A percentile compares a stretch with the other conserved stretches of the same genome.
Evolutionary conservation across 2,797 vertebrate genomes (phyloP).

Genomic region (Halcyon chelicuti): DNA sequence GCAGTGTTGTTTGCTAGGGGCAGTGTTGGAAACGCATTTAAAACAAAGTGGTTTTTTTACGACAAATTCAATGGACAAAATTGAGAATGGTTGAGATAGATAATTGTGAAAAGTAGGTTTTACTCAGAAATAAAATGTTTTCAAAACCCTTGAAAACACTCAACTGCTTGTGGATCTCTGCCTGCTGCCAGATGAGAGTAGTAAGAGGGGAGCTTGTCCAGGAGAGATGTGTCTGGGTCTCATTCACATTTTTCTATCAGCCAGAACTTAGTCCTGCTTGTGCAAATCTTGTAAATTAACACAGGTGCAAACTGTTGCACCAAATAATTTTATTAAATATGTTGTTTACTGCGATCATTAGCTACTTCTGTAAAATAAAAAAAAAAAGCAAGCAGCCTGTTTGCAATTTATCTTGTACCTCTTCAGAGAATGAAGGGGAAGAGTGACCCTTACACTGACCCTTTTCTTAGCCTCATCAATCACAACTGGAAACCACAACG

Average conservation of each 20-base stretch:
- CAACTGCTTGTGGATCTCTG: background rate
- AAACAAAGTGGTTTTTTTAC: background rate
- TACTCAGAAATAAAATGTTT: background rate
- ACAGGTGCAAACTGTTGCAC: background rate
- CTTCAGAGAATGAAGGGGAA: conserved; percentile 12
- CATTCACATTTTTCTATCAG: background rate
- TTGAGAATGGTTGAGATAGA: background rate
- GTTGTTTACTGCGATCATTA: conserved; percentile 3
- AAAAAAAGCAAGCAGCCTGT: background rate
- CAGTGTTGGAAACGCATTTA: background rate
- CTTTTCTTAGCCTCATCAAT: background rate
- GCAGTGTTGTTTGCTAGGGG: background rate
- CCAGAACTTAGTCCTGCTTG: background rate
- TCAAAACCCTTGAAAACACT: background rate
- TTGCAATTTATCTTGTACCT: background rate
- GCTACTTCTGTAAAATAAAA: background rate
- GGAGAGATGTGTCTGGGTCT: background rate
- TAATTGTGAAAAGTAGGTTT: background rate
- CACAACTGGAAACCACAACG: background rate
- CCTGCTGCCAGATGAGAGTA: background rate
- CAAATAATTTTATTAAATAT: background rate
- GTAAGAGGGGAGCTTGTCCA: background rate
- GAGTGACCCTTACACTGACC: background rate
- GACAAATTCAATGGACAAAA: background rate
- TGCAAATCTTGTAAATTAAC: conserved; percentile 11